These are phyloP conservation scores for Gymnocheta viridis DNA, from an alignment of 2,888 invertebrate species.

Conservation along the genomic window DNA sequence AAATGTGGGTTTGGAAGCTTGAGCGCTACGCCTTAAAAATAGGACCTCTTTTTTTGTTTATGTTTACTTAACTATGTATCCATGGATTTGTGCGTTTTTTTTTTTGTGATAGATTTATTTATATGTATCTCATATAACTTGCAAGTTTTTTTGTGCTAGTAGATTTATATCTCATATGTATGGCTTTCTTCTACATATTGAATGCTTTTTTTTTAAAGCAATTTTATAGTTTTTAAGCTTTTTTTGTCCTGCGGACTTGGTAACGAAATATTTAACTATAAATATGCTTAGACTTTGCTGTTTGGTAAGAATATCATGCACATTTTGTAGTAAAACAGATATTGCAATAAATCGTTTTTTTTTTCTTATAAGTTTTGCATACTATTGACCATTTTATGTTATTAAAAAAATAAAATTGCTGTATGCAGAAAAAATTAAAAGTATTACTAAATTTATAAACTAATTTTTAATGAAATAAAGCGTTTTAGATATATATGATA, in stretches of 20 bases:
- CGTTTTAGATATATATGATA: no score
- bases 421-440: no score
- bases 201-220: background rate
- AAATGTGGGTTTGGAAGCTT: background rate
- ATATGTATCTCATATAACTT: conserved; percentile 18
- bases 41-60: background rate
- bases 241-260: background rate
- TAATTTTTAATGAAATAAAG: no score
- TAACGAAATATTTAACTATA: background rate
- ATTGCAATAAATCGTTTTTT: no score
- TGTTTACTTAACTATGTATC: background rate
- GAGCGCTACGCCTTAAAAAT: conserved; percentile 24
- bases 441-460: no score
- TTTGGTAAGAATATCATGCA: background rate
- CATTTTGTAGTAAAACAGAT: background rate
- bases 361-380: no score
- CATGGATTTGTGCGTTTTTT: background rate
- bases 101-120: conserved; percentile 20
- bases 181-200: background rate
- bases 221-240: background rate
- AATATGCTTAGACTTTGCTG: background rate
- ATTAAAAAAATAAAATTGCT: no score
- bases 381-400: no score
- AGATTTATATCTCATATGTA: background rate
- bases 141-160: conserved; percentile 22